Evolutionary conservation across 2,797 vertebrate species (phyloP).

Genomic region (Parauchenoglanis punctatus): DNA sequence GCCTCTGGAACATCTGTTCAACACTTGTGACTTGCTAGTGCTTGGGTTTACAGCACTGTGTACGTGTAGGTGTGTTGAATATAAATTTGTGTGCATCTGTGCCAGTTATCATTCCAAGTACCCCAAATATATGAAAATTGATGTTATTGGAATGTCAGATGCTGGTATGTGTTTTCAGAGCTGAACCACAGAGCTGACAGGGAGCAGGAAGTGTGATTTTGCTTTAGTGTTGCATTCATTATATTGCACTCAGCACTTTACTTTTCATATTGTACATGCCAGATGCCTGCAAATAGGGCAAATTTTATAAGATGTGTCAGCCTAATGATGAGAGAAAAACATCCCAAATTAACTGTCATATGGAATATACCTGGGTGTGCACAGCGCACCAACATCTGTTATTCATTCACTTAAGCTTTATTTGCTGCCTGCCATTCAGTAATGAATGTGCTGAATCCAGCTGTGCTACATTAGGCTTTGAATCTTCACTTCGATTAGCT

Average conservation of each 20-base stretch:
- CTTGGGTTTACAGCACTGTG: conserved; percentile 22
- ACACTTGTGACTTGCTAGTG: conserved; percentile 39
- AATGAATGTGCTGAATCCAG: neutral
- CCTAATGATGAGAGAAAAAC: conserved; percentile 8
- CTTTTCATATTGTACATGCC: conserved; percentile 1
- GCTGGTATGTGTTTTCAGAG: conserved; percentile 9
- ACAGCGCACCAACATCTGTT: conserved; percentile 11
- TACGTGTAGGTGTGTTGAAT: conserved; percentile 33
- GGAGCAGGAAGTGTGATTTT: conserved; percentile 22
- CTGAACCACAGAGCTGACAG: conserved; percentile 16
- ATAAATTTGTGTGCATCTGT: conserved; percentile 1
- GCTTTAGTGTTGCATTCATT: conserved; percentile 26
- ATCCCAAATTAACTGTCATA: neutral
- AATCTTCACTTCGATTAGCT: neutral
- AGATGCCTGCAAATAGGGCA: conserved; percentile 2
- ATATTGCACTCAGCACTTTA: conserved; percentile 19
- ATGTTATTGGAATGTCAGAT: conserved; percentile 3
- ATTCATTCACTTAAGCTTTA: neutral
- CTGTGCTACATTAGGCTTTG: neutral
- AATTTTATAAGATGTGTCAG: neutral
- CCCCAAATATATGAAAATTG: neutral
- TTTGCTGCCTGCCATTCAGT: conserved; percentile 9
- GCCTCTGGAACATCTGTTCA: conserved; percentile 47
- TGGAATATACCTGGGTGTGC: neutral
- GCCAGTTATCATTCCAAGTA: conserved; percentile 16